A percentile compares a stretch with the other conserved stretches of the same genome.
Conservation (phyloP, 1,140 invertebrate species). For the Oreohelix idahoensis region DNA sequence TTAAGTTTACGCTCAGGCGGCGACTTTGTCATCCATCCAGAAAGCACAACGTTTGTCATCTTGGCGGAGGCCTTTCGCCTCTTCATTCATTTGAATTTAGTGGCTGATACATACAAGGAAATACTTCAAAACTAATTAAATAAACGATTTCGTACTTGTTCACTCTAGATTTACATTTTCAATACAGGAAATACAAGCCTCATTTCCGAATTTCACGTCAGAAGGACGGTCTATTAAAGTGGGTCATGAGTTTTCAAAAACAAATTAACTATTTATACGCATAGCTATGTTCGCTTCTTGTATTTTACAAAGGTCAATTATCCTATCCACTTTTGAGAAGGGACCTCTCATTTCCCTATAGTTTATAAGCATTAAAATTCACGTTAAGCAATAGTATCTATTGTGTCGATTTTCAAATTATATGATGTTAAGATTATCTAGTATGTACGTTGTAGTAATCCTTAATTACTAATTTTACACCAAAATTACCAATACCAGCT, state of each 20-base stretch:
- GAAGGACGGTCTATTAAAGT: neutral
- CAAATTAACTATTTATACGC: neutral
- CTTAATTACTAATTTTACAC: too few species aligned
- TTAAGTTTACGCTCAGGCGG: slow-evolving; percentile 66
- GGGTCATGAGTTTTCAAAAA: neutral
- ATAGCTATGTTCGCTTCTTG: too few species aligned
- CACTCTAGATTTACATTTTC: neutral
- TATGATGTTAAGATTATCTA: too few species aligned
- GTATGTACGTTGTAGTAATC: too few species aligned
- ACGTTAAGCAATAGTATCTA: too few species aligned
- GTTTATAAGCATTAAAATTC: too few species aligned
- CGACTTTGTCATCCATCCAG: slow-evolving; percentile 68
- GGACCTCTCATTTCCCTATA: too few species aligned
- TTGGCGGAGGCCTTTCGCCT: slow-evolving; percentile 44
- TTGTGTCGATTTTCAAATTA: too few species aligned
- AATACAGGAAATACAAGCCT: slow-evolving; percentile 4
- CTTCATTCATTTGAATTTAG: slow-evolving; percentile 37
- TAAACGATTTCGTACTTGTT: neutral
- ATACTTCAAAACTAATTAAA: neutral
- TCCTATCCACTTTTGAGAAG: too few species aligned
- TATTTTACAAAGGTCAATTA: too few species aligned
- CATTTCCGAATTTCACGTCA: slow-evolving; percentile 21
- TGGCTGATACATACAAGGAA: neutral
- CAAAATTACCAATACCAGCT: too few species aligned
- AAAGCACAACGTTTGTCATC: slow-evolving; percentile 62